phyloP scores from a whole-genome alignment of 2,888 invertebrate species.

The Globia sparganii region DNA sequence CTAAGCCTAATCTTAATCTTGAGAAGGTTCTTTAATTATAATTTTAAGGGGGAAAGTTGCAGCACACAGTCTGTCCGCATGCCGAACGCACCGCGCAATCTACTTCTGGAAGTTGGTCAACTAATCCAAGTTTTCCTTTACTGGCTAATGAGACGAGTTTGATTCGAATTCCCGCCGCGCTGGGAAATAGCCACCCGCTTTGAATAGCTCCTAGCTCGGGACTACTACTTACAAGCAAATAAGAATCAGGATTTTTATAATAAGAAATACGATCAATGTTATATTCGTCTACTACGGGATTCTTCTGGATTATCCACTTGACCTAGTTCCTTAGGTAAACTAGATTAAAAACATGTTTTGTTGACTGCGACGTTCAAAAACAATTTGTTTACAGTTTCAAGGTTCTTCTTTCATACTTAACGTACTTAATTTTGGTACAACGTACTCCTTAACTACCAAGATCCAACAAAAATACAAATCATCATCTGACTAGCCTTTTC shows the following conservation, averaged over 20 bases:
- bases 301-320: slow-evolving; percentile 1
- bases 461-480: neutral
- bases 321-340: neutral
- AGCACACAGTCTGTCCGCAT: slow-evolving; percentile 68
- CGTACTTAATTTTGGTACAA: neutral
- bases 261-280: slow-evolving; percentile 32
- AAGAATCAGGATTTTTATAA: slow-evolving; percentile 44
- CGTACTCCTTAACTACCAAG: neutral
- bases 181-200: slow-evolving; percentile 76
- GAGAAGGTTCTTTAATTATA: slow-evolving; percentile 64
- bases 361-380: neutral
- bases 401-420: neutral
- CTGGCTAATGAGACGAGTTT: slow-evolving; percentile 89
- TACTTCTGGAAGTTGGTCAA: slow-evolving; percentile 86
- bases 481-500: too few species aligned
- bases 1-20: slow-evolving; percentile 37
- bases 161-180: slow-evolving; percentile 85
- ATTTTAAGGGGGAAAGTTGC: slow-evolving; percentile 68
- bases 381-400: neutral
- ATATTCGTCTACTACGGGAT: slow-evolving; percentile 1
- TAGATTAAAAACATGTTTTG: neutral
- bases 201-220: slow-evolving; percentile 67
- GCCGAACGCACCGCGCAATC: slow-evolving; percentile 76
- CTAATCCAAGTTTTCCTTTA: slow-evolving; percentile 90
- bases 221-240: slow-evolving; percentile 58